Evolutionary conservation across 2,797 vertebrate genomes (phyloP), one percentile per base, ranked within the genome.

Genomic region (Aphelocoma californica): DNA sequence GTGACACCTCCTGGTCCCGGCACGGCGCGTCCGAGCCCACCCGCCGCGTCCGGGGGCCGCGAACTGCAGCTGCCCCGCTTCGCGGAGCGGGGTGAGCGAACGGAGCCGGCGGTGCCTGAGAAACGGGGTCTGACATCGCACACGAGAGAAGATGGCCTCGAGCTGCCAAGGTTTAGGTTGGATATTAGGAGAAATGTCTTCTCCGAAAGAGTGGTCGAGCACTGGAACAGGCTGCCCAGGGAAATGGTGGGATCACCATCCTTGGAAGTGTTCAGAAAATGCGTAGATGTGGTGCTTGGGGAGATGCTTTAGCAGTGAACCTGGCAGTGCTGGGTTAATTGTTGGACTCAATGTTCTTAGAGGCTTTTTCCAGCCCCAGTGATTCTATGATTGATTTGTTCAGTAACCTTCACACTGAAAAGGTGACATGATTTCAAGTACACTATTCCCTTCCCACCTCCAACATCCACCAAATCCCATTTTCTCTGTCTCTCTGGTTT

Each of bases 31-130:
- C 38, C 25, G 5, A 56, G 34, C 58, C 29, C 34, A 7, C 28
- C 32, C 8, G 1, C 36, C 6, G 40, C 10, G 65, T 38, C 9
- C 8, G 2, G 21, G 25, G 6, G 20, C 19, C n/a, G 6, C 1
- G 7, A 42, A 3, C 42, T 7, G 50, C 64, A 7, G 15, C 45
- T 67, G 4, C 10, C 20, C 9, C 3, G 11, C 25, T n/a, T 7
- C 4, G 2, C 0, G 51, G 26, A 2, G 18, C 38, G 23, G 7
- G 7, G 0, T 1, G 6, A 1, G 17, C 7, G 13, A 28, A 8
- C 2, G 1, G 54, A 54, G 56, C 36, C 53, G 18, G n/a, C 2
- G 0, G 21, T 9, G 51, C 34, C 54, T 3, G 38, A 31, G 31
- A 31, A 45, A 12, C 38, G 12, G 28, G 8, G 18, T 28, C 40